Percentiles rank a stretch among this genome's conserved stretches.
Conservation (phyloP, 2,113 vertebrate species). For the Lampris megalopsis region DNA sequence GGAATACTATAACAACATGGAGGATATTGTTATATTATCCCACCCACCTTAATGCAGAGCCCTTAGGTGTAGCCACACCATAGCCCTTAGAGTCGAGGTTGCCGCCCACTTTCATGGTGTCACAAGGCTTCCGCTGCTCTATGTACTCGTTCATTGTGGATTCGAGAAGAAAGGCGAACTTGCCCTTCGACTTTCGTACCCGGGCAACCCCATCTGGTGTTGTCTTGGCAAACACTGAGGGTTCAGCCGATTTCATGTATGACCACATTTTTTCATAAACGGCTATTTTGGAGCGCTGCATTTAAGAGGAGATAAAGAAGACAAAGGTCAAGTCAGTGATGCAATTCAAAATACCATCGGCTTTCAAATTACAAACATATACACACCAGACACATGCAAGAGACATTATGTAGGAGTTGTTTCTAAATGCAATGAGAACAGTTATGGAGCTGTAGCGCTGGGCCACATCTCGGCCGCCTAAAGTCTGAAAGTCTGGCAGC, state of each 20-base stretch:
- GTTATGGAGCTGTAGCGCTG: slow-evolving; percentile 35
- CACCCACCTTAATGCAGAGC: slow-evolving; percentile 99
- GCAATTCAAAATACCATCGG: neutral
- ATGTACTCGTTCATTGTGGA: slow-evolving; percentile 99
- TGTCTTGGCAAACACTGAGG: slow-evolving; percentile 98
- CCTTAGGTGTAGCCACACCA: slow-evolving; percentile 99
- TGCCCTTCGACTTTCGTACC: slow-evolving; percentile 98
- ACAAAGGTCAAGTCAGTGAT: slow-evolving; percentile 47
- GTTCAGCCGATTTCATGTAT: slow-evolving; percentile 99
- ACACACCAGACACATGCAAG: neutral
- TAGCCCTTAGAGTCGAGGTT: slow-evolving; percentile 99
- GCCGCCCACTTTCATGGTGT: slow-evolving; percentile 99
- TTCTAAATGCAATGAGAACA: slow-evolving; percentile 78
- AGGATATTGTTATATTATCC: slow-evolving; percentile 99
- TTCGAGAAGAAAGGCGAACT: slow-evolving; percentile 98
- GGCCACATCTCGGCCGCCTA: slow-evolving; percentile 69
- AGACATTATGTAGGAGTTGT: neutral
- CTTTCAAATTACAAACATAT: neutral
- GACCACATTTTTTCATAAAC: slow-evolving; percentile 99
- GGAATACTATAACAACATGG: slow-evolving; percentile 99
- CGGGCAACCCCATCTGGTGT: slow-evolving; percentile 96
- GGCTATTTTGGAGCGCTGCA: slow-evolving; percentile 97
- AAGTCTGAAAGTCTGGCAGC: slow-evolving; percentile 73
- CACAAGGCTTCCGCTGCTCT: slow-evolving; percentile 99
- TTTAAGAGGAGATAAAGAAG: slow-evolving; percentile 60